Percentiles rank a stretch among this genome's conserved stretches.
These are phyloP conservation scores for Helicoverpa zea DNA, from an alignment of 1,140 invertebrate genomes.

Conservation along the genomic window DNA sequence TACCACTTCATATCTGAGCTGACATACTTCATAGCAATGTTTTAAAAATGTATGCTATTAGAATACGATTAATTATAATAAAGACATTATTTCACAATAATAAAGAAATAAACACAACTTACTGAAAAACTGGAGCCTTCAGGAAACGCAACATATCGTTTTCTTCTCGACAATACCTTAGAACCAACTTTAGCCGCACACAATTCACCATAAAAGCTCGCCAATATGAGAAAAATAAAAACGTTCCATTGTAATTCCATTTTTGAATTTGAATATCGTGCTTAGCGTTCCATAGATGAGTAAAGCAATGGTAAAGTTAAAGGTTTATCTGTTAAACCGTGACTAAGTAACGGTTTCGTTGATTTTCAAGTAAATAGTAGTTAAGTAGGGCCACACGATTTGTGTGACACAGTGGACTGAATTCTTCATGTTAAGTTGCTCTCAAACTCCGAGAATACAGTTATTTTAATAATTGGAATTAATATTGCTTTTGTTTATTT, in stretches of 20 bases:
- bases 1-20: too few species aligned
- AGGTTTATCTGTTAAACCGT: conserved; percentile 9
- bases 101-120: conserved; percentile 71
- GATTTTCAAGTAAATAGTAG: conserved; percentile 8
- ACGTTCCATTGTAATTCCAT: neutral
- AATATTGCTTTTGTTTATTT: too few species aligned
- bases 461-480: neutral
- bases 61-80: too few species aligned
- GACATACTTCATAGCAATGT: too few species aligned
- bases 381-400: conserved; percentile 29
- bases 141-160: conserved; percentile 90
- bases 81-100: neutral
- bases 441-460: neutral
- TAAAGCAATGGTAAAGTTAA: neutral
- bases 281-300: neutral
- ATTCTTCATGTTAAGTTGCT: neutral
- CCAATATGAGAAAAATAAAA: conserved; percentile 9
- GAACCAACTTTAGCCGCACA: conserved; percentile 24
- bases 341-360: conserved; percentile 14
- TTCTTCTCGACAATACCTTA: conserved; percentile 86
- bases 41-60: too few species aligned
- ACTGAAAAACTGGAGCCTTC: conserved; percentile 91
- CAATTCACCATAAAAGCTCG: conserved; percentile 16
- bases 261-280: conserved; percentile 15
- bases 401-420: conserved; percentile 16